Evolutionary conservation across 2,113 vertebrate genomes (phyloP).

Genomic region (Zootoca vivipara): DNA sequence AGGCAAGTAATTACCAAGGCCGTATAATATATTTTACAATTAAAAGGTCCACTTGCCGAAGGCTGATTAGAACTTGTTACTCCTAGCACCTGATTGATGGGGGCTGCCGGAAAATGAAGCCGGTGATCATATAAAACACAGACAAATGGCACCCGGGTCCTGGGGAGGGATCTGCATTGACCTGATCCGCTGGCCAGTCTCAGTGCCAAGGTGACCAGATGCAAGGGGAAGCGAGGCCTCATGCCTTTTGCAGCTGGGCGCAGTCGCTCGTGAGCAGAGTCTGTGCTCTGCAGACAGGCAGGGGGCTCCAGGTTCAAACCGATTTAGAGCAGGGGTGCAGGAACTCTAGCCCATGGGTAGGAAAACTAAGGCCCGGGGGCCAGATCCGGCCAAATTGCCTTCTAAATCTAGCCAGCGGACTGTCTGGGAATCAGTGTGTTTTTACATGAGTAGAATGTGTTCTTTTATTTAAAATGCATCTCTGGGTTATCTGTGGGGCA

Average conservation of each 20-base stretch:
- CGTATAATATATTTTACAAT: constrained; percentile 34
- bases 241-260: neutral
- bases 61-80: constrained; percentile 42
- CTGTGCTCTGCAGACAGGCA: neutral
- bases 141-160: rapidly evolving
- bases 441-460: no score
- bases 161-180: neutral
- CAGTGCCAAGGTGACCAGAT: neutral
- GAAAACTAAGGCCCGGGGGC: no score
- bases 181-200: neutral
- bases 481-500: no score
- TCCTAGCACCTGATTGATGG: constrained; percentile 31
- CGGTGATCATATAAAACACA: neutral
- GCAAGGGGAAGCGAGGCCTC: neutral
- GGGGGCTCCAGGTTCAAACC: neutral
- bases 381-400: no score
- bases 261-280: neutral
- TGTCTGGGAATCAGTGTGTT: no score
- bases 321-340: no score
- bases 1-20: constrained; percentile 29
- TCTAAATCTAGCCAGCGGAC: no score
- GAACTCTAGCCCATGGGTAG: no score
- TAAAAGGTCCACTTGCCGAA: constrained; percentile 30
- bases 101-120: neutral
- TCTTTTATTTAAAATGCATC: no score